Base-by-base conservation (phyloP, 2,888 invertebrate genomes). In the Hesperia comma region DNA sequence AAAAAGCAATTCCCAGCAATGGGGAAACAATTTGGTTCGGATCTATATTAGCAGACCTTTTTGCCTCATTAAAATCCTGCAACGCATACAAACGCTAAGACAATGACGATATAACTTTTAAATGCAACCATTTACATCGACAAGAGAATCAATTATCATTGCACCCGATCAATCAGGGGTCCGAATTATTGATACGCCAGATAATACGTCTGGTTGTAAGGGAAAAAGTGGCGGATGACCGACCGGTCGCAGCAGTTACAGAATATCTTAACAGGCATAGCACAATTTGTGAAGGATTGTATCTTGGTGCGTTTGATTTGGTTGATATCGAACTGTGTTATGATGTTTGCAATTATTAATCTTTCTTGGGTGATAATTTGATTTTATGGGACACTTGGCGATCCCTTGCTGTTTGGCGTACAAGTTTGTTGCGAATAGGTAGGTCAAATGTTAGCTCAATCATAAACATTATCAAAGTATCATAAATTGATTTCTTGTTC, bases 241-340 rank as follows among this genome's bases (percentile, higher is more conserved):
- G 53, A 71, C 71, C 69, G 69, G 71, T 71, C 40, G 46, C 43
- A 60, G 51, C 66, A 51, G 62, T 56, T 21, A 19, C 37, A 49
- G 57, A 67, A 71, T 66, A 63, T 72, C 56, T 69, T 68, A 68
- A 54, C 70, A 62, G 66, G 5, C 51, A 62, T 60, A 70, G 72
- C 70, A 62, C 63, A 71, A 68, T 75, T 78, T 79, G 78, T 76
- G 57, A 51, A 40, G 51, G 40, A 57, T 51, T 51, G 40, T 12
- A 37, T 43, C 14, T 33, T 33, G n/a, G 15, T 32, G 46, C 46
- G 12, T 37, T 8, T 37, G 12, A 12, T 12, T 37, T 3, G 8
- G 37, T 37, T 12, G 37, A 12, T 10, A 12, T 6, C 1, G 5
- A 33, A 8, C 8, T 8, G 2, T 33, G 4, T 5, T 26, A 5